Evolutionary conservation across 23 tunicate species (phyloP).

Genomic region (Phallusia fumigata): DNA sequence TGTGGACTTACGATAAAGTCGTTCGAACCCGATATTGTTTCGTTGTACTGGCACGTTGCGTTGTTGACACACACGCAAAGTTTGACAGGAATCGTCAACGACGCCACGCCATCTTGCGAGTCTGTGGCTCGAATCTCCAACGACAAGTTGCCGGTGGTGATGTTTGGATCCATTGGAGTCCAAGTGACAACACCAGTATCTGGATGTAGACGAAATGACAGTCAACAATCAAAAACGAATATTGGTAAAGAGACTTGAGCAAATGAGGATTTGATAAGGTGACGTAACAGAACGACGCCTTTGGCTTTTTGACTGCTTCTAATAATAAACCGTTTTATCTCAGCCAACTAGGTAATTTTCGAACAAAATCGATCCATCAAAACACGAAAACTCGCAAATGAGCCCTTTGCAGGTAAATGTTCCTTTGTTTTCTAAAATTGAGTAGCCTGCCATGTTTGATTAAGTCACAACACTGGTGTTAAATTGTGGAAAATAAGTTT

Average conservation of each 20-base stretch:
- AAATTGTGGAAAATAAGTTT: too few species aligned
- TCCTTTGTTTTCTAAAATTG: too few species aligned
- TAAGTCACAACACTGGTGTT: too few species aligned
- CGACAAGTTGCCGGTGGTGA: neutral
- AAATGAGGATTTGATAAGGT: too few species aligned
- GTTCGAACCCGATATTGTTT: neutral
- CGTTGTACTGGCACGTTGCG: conserved; percentile 35
- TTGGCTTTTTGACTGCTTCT: too few species aligned
- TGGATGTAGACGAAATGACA: neutral
- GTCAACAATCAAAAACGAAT: neutral
- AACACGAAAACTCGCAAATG: too few species aligned
- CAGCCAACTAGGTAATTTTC: too few species aligned
- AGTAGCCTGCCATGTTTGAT: too few species aligned
- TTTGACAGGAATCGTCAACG: conserved; percentile 19
- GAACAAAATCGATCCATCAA: too few species aligned
- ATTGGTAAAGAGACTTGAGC: neutral
- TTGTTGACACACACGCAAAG: conserved; percentile 40
- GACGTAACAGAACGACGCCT: too few species aligned
- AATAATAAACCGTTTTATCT: too few species aligned
- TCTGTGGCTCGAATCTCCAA: conserved; percentile 29
- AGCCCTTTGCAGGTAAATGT: neutral
- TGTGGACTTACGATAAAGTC: conserved; percentile 22
- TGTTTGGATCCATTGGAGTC: conserved; percentile 27
- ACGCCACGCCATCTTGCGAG: conserved; percentile 3
- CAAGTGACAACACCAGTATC: conserved; percentile 32